Evolutionary conservation across 2,797 vertebrate genomes (phyloP).

Genomic region (Limnodromus scolopaceus): DNA sequence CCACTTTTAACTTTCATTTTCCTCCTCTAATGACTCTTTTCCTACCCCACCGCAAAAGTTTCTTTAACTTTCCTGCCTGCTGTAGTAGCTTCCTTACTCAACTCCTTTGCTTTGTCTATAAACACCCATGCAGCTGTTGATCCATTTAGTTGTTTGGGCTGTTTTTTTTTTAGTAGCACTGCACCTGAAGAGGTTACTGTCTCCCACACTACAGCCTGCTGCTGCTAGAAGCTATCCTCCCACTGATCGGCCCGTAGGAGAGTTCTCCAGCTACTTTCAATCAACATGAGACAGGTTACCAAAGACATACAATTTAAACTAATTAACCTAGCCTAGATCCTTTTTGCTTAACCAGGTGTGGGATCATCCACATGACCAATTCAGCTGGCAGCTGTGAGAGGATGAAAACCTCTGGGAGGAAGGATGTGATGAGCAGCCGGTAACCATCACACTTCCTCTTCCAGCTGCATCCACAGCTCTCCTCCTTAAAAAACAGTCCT

Average conservation of each 20-base stretch:
- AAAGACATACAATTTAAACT: conserved; percentile 16
- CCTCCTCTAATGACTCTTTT: neutral
- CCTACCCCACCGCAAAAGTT: neutral
- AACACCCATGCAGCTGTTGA: neutral
- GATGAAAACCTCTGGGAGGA: conserved; percentile 42
- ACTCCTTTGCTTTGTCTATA: neutral
- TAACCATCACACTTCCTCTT: neutral
- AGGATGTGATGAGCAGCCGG: conserved; percentile 17
- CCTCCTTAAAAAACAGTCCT: neutral
- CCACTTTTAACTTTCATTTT: neutral
- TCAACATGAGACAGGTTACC: conserved; percentile 9
- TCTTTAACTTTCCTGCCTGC: neutral
- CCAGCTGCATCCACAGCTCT: conserved; percentile 35
- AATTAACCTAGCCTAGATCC: conserved; percentile 30
- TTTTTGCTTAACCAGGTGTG: conserved; percentile 36
- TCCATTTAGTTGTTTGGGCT: neutral
- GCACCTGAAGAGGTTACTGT: neutral
- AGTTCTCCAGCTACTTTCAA: conserved; percentile 12
- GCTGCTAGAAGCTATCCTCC: neutral
- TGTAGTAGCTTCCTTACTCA: neutral
- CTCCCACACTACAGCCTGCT: neutral
- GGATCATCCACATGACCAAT: neutral
- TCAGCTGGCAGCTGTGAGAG: conserved; percentile 22
- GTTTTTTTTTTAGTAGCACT: neutral
- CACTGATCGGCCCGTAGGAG: neutral